phyloP scores from a whole-genome alignment of 1,140 invertebrate genomes.

The Drosophila virilis region DNA sequence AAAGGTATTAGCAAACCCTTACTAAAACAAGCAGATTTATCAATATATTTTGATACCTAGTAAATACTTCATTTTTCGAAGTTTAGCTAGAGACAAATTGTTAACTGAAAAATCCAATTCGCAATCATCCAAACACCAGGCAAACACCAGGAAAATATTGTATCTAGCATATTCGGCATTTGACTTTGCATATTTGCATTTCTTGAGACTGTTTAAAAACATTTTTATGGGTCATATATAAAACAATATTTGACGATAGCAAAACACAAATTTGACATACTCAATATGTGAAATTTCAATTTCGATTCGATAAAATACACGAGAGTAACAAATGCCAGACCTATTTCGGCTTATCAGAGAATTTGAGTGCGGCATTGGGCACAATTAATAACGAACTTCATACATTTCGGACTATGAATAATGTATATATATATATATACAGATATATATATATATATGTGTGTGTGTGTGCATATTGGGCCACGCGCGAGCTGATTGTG shows the following conservation, averaged over 20 bases:
- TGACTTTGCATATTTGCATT: no score
- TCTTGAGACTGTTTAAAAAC: no score
- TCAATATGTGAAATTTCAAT: slow-evolving; percentile 20
- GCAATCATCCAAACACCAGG: no score
- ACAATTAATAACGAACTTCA: slow-evolving; percentile 22
- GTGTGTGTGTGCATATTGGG: neutral
- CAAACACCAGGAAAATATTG: no score
- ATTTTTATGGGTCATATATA: no score
- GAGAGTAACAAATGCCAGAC: slow-evolving; percentile 11
- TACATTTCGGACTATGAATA: slow-evolving; percentile 11
- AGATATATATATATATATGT: neutral
- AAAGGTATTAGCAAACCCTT: no score
- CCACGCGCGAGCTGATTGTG: slow-evolving; percentile 37
- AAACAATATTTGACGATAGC: neutral
- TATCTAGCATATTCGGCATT: no score
- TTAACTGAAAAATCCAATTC: no score
- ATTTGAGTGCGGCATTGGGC: neutral
- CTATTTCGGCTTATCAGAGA: slow-evolving; percentile 25
- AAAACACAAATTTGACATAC: slow-evolving; percentile 7
- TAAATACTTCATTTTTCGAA: no score
- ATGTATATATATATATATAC: neutral
- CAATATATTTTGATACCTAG: no score
- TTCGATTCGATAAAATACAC: slow-evolving; percentile 14
- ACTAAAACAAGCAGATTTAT: no score
- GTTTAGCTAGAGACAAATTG: no score